A percentile compares a stretch with the other conserved stretches of the same genome.
These are phyloP conservation scores for Noctua janthe DNA, from an alignment of 2,888 invertebrate genomes.

Conservation along the genomic window DNA sequence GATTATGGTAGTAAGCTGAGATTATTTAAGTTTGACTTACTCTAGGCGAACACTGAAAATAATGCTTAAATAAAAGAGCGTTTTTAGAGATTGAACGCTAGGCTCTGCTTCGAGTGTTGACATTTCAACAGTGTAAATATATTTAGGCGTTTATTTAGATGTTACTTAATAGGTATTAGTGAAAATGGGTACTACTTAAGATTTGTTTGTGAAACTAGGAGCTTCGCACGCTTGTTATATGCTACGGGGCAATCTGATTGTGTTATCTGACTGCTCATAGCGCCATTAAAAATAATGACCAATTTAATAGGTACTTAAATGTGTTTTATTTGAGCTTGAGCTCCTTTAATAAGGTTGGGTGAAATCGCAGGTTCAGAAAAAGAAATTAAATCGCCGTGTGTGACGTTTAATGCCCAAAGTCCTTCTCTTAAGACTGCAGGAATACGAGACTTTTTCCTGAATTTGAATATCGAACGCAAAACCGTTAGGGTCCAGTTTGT, in stretches of 20 bases:
- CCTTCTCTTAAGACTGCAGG: background rate
- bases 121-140: background rate
- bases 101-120: background rate
- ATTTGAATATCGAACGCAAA: constrained; percentile 15
- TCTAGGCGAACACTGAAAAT: background rate
- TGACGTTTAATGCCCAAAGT: background rate
- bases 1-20: background rate
- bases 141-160: background rate
- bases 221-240: constrained; percentile 16
- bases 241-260: background rate
- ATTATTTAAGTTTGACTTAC: background rate
- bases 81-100: background rate
- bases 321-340: background rate
- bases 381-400: background rate
- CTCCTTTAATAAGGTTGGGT: background rate
- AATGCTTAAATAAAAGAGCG: background rate
- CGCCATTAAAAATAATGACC: constrained; percentile 14
- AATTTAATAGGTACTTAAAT: background rate
- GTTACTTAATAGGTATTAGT: background rate
- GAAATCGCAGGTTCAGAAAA: background rate
- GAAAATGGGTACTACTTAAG: background rate
- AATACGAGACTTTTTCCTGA: background rate
- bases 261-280: background rate
- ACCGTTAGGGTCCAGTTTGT: background rate
- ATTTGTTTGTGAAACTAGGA: background rate